A percentile compares a stretch with the other conserved stretches of the same genome.
phyloP scores from a whole-genome alignment of 2,888 invertebrate genomes.

The Bibio marci region DNA sequence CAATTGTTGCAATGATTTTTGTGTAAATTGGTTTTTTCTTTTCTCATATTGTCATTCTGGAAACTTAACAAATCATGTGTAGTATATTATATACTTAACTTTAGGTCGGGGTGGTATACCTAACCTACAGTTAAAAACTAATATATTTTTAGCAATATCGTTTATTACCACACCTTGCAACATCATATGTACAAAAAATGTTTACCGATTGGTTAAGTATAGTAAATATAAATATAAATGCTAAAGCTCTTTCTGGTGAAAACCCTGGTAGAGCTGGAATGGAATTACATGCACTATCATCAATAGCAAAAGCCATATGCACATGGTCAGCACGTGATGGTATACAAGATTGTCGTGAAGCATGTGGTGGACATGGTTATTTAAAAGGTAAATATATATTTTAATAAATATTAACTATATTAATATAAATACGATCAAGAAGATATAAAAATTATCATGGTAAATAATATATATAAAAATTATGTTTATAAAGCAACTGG shows the following conservation, averaged over 20 bases:
- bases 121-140: too few species aligned
- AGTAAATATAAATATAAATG: conserved; percentile 31
- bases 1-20: too few species aligned
- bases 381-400: conserved; percentile 36
- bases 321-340: conserved; percentile 77
- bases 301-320: conserved; percentile 56
- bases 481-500: conserved; percentile 33
- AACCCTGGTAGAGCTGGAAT: conserved; percentile 32
- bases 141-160: too few species aligned
- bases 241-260: conserved; percentile 29
- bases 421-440: too few species aligned
- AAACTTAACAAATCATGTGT: too few species aligned
- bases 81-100: too few species aligned
- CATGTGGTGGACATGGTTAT: conserved; percentile 93
- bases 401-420: not conserved
- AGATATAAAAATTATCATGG: too few species aligned
- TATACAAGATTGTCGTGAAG: conserved; percentile 84
- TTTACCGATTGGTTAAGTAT: conserved; percentile 40
- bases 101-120: too few species aligned
- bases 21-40: too few species aligned
- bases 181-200: conserved; percentile 42
- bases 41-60: too few species aligned
- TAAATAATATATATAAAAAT: too few species aligned
- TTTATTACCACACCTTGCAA: conserved; percentile 56
- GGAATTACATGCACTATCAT: conserved; percentile 63